phyloP scores from a whole-genome alignment of 1,140 invertebrate genomes.

The Acromyrmex echinatior region DNA sequence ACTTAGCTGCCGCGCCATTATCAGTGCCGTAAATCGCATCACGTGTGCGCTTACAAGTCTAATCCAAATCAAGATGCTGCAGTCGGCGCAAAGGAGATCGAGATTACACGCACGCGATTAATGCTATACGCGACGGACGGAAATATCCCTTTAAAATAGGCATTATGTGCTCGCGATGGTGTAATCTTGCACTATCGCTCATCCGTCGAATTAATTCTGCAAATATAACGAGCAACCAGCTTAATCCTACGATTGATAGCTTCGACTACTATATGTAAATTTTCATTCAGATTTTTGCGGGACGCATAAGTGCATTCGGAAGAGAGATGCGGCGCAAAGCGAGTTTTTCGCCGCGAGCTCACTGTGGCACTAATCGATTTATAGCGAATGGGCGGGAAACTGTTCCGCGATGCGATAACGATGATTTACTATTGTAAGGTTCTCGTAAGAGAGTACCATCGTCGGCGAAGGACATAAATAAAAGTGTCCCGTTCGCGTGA shows the following conservation, averaged over 20 bases:
- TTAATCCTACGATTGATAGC: neutral
- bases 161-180: no score
- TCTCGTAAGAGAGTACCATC: slow-evolving; percentile 41
- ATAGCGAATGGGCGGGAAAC: slow-evolving; percentile 32
- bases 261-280: slow-evolving; percentile 14
- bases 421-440: slow-evolving; percentile 65
- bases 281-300: neutral
- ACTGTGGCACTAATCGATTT: slow-evolving; percentile 60
- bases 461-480: slow-evolving; percentile 41
- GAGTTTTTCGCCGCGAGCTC: slow-evolving; percentile 33
- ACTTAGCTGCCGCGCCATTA: slow-evolving; percentile 36
- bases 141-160: neutral
- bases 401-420: slow-evolving; percentile 63
- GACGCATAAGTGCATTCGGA: neutral
- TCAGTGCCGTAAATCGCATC: slow-evolving; percentile 47
- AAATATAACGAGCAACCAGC: neutral
- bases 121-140: neutral
- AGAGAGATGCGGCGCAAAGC: neutral
- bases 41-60: slow-evolving; percentile 12
- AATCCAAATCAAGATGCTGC: slow-evolving; percentile 45
- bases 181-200: neutral
- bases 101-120: slow-evolving; percentile 4
- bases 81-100: slow-evolving; percentile 13
- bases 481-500: slow-evolving; percentile 47
- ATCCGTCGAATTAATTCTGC: neutral